These are phyloP conservation scores for Ochropleura leucogaster DNA, from an alignment of 2,888 invertebrate species.

Conservation along the genomic window DNA sequence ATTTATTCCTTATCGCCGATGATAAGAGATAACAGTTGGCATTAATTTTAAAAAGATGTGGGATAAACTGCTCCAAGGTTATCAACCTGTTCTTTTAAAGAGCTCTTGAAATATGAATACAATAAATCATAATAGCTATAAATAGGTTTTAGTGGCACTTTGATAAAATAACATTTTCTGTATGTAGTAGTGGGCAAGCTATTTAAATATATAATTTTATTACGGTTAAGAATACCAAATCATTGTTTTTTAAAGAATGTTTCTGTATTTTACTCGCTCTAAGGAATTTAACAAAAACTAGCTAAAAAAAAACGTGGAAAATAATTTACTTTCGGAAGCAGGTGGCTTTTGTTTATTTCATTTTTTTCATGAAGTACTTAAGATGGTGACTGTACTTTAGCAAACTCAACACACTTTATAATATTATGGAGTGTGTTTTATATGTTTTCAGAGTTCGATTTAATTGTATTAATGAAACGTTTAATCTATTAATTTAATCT, in stretches of 20 bases:
- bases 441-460: background rate
- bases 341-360: too few relatives aligned
- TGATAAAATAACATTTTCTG: constrained; percentile 3
- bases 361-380: background rate
- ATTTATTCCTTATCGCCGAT: constrained; percentile 39
- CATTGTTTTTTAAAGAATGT: too few relatives aligned
- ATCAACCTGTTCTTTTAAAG: background rate
- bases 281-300: too few relatives aligned
- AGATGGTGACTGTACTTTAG: constrained; percentile 6
- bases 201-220: background rate
- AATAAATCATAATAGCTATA: constrained; percentile 11
- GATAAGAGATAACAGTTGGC: constrained; percentile 29
- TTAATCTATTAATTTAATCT: too few relatives aligned
- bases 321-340: too few relatives aligned
- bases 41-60: constrained; percentile 14
- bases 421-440: background rate
- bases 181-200: background rate
- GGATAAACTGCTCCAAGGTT: constrained; percentile 21
- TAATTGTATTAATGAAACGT: too few relatives aligned
- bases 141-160: background rate
- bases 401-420: background rate
- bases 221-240: background rate
- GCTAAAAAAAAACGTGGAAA: too few relatives aligned
- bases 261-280: too few relatives aligned
- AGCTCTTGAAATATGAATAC: constrained; percentile 24